Conservation (phyloP, 2,113 vertebrate genomes). For the Addax nasomaculatus region DNA sequence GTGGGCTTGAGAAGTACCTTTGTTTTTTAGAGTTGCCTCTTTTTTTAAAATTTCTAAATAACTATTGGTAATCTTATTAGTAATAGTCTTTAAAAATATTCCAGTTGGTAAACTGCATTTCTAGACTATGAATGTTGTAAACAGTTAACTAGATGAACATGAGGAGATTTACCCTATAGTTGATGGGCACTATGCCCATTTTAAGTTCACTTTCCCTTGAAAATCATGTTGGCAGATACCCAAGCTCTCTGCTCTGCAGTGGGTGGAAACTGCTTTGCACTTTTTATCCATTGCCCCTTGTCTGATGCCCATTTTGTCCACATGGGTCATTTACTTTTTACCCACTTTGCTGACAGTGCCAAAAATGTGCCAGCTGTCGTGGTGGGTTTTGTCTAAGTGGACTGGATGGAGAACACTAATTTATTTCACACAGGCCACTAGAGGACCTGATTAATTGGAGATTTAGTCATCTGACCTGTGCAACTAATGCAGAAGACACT, state of each 20-base stretch:
- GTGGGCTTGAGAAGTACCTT: neutral
- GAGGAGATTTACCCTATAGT: neutral
- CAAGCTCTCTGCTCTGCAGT: neutral
- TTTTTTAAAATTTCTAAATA: neutral
- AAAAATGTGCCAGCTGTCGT: slow-evolving; percentile 47
- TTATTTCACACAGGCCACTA: slow-evolving; percentile 11
- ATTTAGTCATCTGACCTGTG: slow-evolving; percentile 42
- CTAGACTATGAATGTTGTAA: neutral
- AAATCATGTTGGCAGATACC: neutral
- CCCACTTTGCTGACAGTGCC: slow-evolving; percentile 43
- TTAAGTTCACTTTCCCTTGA: neutral
- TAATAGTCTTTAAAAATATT: neutral
- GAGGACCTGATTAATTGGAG: slow-evolving; percentile 50
- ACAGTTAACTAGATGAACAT: neutral
- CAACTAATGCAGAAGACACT: slow-evolving; percentile 1
- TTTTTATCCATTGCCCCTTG: neutral
- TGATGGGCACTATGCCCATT: neutral
- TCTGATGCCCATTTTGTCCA: neutral
- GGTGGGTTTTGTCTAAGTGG: slow-evolving; percentile 44
- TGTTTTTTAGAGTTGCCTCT: neutral
- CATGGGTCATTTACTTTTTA: slow-evolving; percentile 41
- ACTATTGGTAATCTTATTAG: neutral
- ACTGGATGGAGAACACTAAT: slow-evolving; percentile 27
- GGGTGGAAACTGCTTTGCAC: neutral
- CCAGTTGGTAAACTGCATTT: neutral